These are phyloP conservation scores for Nycticryphes semicollaris DNA, from an alignment of 2,113 vertebrate species.

Conservation along the genomic window DNA sequence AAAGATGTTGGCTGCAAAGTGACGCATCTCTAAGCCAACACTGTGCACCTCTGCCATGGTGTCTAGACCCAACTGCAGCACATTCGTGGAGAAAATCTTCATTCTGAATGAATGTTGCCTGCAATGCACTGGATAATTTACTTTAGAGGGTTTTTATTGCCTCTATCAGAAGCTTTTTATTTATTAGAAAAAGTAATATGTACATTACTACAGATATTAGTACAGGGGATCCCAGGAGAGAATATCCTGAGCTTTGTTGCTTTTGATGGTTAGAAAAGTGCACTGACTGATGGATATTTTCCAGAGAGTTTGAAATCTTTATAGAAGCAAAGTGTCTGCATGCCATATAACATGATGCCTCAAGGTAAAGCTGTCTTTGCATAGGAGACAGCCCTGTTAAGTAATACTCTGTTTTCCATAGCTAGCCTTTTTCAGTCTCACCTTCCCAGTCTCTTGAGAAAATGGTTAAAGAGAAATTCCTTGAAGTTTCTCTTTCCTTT, in stretches of 20 bases:
- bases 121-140: background rate
- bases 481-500: background rate
- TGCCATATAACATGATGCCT: background rate
- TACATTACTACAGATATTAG: background rate
- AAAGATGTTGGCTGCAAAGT: background rate
- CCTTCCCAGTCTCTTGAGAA: background rate
- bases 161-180: background rate
- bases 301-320: background rate
- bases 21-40: background rate
- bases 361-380: background rate
- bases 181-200: background rate
- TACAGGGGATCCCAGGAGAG: background rate
- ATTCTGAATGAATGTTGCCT: background rate
- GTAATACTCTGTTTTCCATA: background rate
- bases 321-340: background rate
- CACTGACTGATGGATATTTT: background rate
- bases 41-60: background rate
- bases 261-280: background rate
- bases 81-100: background rate
- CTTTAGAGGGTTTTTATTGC: background rate
- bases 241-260: background rate
- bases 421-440: background rate
- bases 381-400: background rate
- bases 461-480: background rate
- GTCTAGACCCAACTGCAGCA: background rate